Conservation (phyloP, 2,113 vertebrate genomes). For the Charadrius vociferus region DNA sequence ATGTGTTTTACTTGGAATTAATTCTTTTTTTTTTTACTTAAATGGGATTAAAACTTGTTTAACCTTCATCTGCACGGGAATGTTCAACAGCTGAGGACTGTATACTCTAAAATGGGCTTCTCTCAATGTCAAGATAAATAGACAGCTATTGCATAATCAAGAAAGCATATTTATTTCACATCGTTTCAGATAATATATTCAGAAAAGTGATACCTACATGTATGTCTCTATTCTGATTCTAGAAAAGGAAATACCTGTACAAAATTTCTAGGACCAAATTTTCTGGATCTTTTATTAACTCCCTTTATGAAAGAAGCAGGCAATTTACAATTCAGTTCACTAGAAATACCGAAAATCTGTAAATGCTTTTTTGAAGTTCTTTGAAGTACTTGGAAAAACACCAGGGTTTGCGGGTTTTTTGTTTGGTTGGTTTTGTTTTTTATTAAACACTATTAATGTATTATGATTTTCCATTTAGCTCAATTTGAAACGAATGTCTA, state of each 20-base stretch:
- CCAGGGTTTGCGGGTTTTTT: accelerated
- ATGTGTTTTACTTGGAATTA: neutral
- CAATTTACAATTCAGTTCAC: neutral
- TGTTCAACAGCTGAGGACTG: neutral
- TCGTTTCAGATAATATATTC: neutral
- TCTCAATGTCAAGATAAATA: neutral
- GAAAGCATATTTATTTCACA: neutral
- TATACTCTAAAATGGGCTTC: neutral
- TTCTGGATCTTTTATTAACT: neutral
- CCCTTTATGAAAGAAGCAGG: accelerated
- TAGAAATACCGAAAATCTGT: neutral
- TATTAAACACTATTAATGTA: neutral
- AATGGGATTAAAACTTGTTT: neutral
- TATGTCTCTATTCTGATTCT: neutral
- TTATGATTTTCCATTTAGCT: neutral
- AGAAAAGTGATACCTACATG: neutral
- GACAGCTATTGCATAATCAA: neutral
- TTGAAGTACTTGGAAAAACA: neutral
- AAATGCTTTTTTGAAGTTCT: accelerated
- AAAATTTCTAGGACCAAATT: neutral
- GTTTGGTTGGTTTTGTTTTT: neutral
- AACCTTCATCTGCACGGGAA: neutral
- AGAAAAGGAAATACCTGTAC: neutral
- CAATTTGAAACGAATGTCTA: accelerated
- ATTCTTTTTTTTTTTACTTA: neutral